Evolutionary conservation across 1,140 invertebrate species (phyloP).

Genomic region (Ganaspis sp.): DNA sequence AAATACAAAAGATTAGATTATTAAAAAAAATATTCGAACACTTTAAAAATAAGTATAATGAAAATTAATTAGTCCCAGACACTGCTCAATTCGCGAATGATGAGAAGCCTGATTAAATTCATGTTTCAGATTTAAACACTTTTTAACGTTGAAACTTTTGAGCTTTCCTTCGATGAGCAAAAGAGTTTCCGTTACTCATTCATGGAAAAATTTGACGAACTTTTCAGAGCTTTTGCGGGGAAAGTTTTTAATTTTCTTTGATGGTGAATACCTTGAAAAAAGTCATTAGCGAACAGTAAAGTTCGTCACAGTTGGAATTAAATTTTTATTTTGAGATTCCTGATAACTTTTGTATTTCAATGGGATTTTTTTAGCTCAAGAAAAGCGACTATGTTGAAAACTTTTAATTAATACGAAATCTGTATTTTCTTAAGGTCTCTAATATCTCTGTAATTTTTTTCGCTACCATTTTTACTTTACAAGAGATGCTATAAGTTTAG

Average conservation of each 20-base stretch:
- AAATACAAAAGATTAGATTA: too few relatives aligned
- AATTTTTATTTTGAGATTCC: conserved; percentile 4
- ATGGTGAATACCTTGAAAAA: not conserved
- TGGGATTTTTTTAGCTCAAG: not conserved
- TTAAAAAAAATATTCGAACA: too few relatives aligned
- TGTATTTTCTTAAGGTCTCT: not conserved
- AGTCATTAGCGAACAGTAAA: conserved; percentile 9
- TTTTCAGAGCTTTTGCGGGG: not conserved
- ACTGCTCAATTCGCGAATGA: too few relatives aligned
- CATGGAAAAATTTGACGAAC: conserved; percentile 8
- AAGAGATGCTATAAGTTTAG: too few relatives aligned
- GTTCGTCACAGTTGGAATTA: conserved; percentile 4
- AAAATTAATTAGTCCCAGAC: too few relatives aligned
- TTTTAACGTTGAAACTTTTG: not conserved
- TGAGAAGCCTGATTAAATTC: not conserved
- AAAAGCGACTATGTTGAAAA: not conserved
- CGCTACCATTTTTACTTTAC: not conserved
- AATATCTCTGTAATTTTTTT: not conserved
- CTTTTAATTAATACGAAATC: not conserved
- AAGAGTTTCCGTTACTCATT: conserved; percentile 1
- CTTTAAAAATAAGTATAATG: too few relatives aligned
- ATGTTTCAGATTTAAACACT: not conserved
- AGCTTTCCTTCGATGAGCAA: not conserved
- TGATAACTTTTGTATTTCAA: not conserved
- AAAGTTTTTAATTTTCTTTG: not conserved